Conservation (phyloP, 2,888 invertebrate species). For the Pachydiplax longipennis region DNA sequence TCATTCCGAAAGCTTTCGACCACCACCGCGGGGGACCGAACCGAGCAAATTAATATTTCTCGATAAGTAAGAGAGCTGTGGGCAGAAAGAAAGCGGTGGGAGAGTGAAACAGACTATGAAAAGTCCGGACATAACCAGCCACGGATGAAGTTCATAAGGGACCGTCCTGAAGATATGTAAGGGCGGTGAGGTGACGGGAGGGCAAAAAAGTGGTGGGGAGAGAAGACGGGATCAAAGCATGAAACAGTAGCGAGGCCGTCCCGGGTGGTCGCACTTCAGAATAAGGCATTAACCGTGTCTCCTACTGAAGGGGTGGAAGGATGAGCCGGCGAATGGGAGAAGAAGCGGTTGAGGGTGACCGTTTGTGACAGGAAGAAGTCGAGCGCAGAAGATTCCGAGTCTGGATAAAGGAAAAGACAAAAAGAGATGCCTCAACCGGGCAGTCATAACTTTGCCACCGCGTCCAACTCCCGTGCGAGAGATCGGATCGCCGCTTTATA, state of each 20-base stretch:
- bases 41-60: neutral
- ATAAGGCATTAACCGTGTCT: slow-evolving; percentile 36
- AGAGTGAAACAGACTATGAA: neutral
- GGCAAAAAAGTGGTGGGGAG: neutral
- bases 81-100: neutral
- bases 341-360: neutral
- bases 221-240: neutral
- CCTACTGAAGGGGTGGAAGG: neutral
- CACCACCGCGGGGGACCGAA: neutral
- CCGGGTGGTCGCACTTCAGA: slow-evolving; percentile 35
- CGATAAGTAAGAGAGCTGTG: neutral
- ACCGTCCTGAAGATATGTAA: neutral
- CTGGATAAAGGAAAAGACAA: neutral
- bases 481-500: neutral
- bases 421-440: neutral
- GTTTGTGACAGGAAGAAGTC: slow-evolving; percentile 23
- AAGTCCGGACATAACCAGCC: neutral
- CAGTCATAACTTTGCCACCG: neutral
- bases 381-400: neutral
- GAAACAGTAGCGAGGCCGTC: slow-evolving; percentile 37
- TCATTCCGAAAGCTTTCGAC: neutral
- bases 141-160: neutral
- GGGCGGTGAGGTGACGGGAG: neutral
- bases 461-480: neutral
- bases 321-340: neutral